phyloP scores from a whole-genome alignment of 2,888 invertebrate species.

The Erynnis tages region DNA sequence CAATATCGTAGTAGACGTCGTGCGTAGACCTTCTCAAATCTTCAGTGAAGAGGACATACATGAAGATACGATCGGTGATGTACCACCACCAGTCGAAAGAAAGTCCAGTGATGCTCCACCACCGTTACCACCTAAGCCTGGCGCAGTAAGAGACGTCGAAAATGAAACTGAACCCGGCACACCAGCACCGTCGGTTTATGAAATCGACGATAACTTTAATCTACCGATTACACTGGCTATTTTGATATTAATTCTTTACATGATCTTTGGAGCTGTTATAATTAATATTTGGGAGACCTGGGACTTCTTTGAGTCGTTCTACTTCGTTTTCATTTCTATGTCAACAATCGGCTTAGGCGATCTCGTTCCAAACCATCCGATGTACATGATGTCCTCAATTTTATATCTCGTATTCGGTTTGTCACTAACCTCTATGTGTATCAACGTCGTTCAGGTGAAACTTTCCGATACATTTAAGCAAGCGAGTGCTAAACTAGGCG shows the following conservation, averaged over 20 bases:
- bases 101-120: constrained; percentile 68
- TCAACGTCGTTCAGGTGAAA: constrained; percentile 95
- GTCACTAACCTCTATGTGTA: constrained; percentile 97
- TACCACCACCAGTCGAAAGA: constrained; percentile 51
- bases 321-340: constrained; percentile 98
- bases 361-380: constrained; percentile 92
- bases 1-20: constrained; percentile 90
- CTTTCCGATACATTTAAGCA: constrained; percentile 90
- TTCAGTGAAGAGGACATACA: constrained; percentile 78
- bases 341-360: constrained; percentile 99
- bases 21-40: constrained; percentile 86
- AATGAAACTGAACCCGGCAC: constrained; percentile 85
- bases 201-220: constrained; percentile 96
- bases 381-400: constrained; percentile 94
- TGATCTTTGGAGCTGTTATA: constrained; percentile 91
- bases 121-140: constrained; percentile 68
- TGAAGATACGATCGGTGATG: constrained; percentile 43
- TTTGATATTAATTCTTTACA: constrained; percentile 90
- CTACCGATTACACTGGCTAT: constrained; percentile 95
- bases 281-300: constrained; percentile 91
- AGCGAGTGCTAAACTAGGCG: constrained; percentile 92
- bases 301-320: constrained; percentile 96
- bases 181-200: constrained; percentile 88
- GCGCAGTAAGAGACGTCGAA: constrained; percentile 52
- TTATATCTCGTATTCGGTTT: constrained; percentile 96